Percentiles rank a stretch among this genome's conserved stretches.
Evolutionary conservation across 2,888 invertebrate species (phyloP).

Genomic region (Melikaiella ostensackeni): DNA sequence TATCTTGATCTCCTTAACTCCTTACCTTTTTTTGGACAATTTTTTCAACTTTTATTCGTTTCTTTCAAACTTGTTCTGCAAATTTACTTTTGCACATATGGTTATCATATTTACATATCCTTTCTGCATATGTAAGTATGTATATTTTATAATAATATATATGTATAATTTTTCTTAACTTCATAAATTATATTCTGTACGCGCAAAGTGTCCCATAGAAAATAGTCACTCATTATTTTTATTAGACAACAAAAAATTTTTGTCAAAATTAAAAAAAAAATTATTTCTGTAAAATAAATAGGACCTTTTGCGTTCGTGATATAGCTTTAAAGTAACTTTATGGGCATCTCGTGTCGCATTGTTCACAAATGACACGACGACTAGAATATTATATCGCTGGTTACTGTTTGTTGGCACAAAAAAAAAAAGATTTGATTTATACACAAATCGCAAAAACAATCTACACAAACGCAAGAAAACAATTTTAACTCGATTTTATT

Average conservation of each 20-base stretch:
- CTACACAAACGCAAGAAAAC: constrained; percentile 16
- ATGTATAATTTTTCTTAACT: constrained; percentile 28
- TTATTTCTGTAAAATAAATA: neutral
- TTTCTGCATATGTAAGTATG: constrained; percentile 46
- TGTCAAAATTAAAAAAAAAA: neutral
- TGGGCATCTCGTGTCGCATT: constrained; percentile 64
- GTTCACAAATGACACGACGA: constrained; percentile 57
- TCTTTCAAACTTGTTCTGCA: constrained; percentile 21
- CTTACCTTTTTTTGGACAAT: constrained; percentile 51
- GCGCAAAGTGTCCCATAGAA: neutral
- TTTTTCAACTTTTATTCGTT: constrained; percentile 18
- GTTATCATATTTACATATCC: constrained; percentile 44
- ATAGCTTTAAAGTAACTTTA: constrained; percentile 66
- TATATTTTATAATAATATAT: constrained; percentile 48
- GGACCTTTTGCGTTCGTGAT: constrained; percentile 40
- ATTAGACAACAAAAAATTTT: neutral
- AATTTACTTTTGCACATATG: constrained; percentile 43
- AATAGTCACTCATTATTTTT: constrained; percentile 37
- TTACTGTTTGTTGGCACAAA: constrained; percentile 49
- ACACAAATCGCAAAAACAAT: neutral
- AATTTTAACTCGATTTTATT: neutral
- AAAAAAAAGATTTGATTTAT: constrained; percentile 27
- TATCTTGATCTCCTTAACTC: constrained; percentile 69
- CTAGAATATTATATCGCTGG: constrained; percentile 64
- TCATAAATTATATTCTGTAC: constrained; percentile 2